Percentiles rank a stretch among this genome's conserved stretches.
phyloP scores from a whole-genome alignment of 1,140 invertebrate species.

The Heliconius congener region DNA sequence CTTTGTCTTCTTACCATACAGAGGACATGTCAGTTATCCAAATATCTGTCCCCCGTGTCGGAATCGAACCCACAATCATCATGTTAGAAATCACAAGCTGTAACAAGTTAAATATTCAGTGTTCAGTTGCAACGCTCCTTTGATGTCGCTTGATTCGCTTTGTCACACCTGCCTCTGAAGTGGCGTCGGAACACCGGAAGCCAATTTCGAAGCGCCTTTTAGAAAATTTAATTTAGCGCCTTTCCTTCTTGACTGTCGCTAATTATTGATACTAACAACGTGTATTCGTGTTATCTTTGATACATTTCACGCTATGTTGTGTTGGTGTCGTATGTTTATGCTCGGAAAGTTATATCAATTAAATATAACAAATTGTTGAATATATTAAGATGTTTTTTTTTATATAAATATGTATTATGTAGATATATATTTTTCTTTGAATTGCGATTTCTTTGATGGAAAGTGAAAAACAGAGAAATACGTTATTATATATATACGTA shows the following conservation, averaged over 20 bases:
- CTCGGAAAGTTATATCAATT: too few species aligned
- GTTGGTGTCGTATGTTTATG: not conserved
- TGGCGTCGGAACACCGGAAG: not conserved
- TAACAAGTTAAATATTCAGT: conserved; percentile 3
- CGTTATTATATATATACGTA: too few species aligned
- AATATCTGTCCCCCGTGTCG: too few species aligned
- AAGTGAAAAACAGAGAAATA: too few species aligned
- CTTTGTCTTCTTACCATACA: too few species aligned
- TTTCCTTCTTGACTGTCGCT: not conserved
- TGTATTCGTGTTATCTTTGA: not conserved
- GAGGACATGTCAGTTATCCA: too few species aligned
- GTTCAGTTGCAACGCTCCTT: not conserved
- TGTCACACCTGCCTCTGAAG: conserved; percentile 1
- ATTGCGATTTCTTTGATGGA: too few species aligned
- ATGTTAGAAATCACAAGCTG: not conserved
- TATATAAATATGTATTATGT: too few species aligned
- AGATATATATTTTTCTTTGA: too few species aligned
- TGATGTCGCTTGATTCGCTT: not conserved
- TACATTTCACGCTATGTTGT: not conserved
- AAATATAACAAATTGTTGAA: too few species aligned
- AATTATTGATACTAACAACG: not conserved
- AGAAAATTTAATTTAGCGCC: not conserved
- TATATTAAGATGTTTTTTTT: too few species aligned
- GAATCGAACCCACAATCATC: too few species aligned
- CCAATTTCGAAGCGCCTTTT: not conserved